phyloP scores from a whole-genome alignment of 2,888 invertebrate genomes.

The Oscheius sp. region DNA sequence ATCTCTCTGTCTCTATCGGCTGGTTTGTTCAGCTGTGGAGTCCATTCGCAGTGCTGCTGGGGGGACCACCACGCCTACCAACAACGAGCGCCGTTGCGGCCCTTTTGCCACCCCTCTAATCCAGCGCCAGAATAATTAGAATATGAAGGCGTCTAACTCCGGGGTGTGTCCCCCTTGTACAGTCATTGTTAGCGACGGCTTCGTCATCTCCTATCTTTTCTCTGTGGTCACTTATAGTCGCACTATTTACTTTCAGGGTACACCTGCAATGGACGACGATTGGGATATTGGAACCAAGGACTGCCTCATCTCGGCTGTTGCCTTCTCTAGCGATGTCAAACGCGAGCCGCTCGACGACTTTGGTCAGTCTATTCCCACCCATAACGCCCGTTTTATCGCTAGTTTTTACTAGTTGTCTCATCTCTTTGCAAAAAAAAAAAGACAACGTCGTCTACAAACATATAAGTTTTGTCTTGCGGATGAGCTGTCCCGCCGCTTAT shows the following conservation, averaged over 20 bases:
- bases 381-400: too few species aligned
- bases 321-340: neutral
- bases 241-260: neutral
- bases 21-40: constrained; percentile 18
- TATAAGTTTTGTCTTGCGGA: too few species aligned
- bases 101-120: neutral
- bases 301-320: constrained; percentile 42
- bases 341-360: constrained; percentile 22
- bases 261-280: constrained; percentile 48
- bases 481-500: too few species aligned
- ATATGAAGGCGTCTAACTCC: too few species aligned
- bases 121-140: neutral
- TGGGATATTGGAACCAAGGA: constrained; percentile 47
- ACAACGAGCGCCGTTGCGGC: neutral
- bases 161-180: constrained; percentile 9
- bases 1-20: too few species aligned
- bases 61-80: constrained; percentile 1
- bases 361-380: too few species aligned
- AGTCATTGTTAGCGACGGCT: constrained; percentile 18
- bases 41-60: constrained; percentile 1
- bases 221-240: constrained; percentile 1
- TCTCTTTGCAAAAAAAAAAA: too few species aligned
- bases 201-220: constrained; percentile 28
- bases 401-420: too few species aligned
- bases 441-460: too few species aligned